Base-by-base conservation (phyloP, 2,797 vertebrate genomes). In the Petrocephalus sullivani region DNA sequence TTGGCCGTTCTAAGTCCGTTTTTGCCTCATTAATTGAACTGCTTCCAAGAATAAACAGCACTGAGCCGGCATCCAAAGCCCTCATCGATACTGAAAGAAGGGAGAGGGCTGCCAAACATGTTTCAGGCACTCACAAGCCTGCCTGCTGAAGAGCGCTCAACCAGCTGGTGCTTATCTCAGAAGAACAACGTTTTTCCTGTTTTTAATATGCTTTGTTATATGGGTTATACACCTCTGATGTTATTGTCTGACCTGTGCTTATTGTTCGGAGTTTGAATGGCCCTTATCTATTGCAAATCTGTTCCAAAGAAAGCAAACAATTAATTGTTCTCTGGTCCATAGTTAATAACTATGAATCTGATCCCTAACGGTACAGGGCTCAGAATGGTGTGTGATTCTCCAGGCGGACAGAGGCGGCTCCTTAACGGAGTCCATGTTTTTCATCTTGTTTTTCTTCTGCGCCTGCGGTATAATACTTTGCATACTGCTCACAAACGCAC, bases 131-230 rank as follows among this genome's bases (percentile, higher is more conserved):
- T 90, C 67, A 88, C 89, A 87, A 57, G 23, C 58, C 87, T 89
- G 91, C 86, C 51, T 89, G 87, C 90, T 81, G 61, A 60, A 85
- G 86, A 88, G 78, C 87, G 87, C 90, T 85, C 21, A 67, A 89
- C 90, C 87, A 90, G 84, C 84, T 86, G 84, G 28, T 58, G 33
- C 84, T 86, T 60, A 93, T 95, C 94, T 92, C 89, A 90, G 93
- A 91, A 92, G 91, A 91, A 90, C 90, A 92, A 93, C 90, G 91
- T 94, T 92, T 85, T 89, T 90, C 86, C 46, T 71, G 33, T 56
- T 71, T 88, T 56, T 56, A 75, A 88, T 61, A 60, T 71, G 28
- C 81, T 90, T 91, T 91, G 82, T 90, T 86, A 90, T 87, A 85
- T 51, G 10, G 46, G 75, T 84, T 88, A 49, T 61, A 91, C 90